Base-by-base conservation (phyloP, 2,113 vertebrate species). In the Solea solea region DNA sequence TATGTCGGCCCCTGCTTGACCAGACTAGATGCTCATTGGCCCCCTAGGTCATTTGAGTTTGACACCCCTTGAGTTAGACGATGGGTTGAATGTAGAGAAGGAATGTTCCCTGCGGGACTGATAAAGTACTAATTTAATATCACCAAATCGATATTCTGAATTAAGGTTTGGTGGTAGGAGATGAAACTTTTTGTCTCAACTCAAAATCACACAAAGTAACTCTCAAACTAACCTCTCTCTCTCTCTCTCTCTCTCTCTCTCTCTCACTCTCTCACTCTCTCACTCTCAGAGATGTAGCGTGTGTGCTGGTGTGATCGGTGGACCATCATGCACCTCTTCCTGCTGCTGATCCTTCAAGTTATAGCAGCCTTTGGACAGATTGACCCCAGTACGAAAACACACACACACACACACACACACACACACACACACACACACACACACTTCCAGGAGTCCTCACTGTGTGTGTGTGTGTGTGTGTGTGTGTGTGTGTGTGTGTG, bases 241-340 rank as follows among this genome's bases (percentile, higher is more conserved):
- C 25, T 27, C 51, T 52, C 50, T 25, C 50, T 25, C 50, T 25
- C 50, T 52, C 50, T 52, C 50, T 25, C 14, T 28, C 12, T 53
- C 21, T 48, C 48, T 16, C 39, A 53, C 12, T 59, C 50, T 71
- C 7, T n/a, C n/a, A n/a, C n/a, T 61, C 68, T 75, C 72, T 90
- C 73, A 82, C 76, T 78, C 65, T 70, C 90, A 96, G 96, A 95
- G 88, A 97, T 96, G 95, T 95, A 96, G 87, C 89, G 85, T 87
- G 89, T 91, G 83, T 79, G 85, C 74, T 84, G 74, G 74, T 70
- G 91, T 91, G 89, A 91, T 86, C 64, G 89, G 66, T 68, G 84
- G 91, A 93, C 89, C 93, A 95, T 90, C 91, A 97, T 97, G 96
- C 94, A 95, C 91, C 90, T 95, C 91, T 93, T 95, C 92, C 86